Conservation (phyloP, 2,113 vertebrate genomes). For the Nothobranchius furzeri region DNA sequence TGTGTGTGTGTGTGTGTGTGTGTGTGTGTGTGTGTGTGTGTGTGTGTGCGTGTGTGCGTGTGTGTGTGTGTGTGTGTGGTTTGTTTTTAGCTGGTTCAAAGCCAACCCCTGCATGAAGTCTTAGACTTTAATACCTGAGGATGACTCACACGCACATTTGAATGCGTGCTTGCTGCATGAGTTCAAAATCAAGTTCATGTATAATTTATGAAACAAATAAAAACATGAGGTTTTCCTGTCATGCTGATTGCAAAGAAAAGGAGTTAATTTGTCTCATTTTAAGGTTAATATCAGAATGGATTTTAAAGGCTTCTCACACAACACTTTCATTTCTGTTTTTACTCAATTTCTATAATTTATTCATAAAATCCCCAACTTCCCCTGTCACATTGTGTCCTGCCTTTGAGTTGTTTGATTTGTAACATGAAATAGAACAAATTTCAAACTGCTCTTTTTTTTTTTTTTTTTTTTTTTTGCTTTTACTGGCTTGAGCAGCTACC, state of each 20-base stretch:
- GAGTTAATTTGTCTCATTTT: neutral
- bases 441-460: too few species aligned
- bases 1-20: too few species aligned
- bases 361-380: too few species aligned
- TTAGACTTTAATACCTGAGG: conserved; percentile 31
- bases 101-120: conserved; percentile 26
- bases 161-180: conserved; percentile 5
- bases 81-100: conserved; percentile 48
- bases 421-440: too few species aligned
- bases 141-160: conserved; percentile 10
- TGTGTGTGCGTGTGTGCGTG: too few species aligned
- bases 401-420: too few species aligned
- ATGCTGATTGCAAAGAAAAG: conserved; percentile 6
- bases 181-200: conserved; percentile 4
- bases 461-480: too few species aligned
- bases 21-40: too few species aligned
- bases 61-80: neutral
- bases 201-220: neutral
- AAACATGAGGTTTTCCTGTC: conserved; percentile 1
- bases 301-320: neutral
- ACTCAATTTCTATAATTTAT: too few species aligned
- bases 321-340: too few species aligned
- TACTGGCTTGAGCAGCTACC: too few species aligned
- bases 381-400: too few species aligned
- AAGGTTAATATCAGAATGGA: neutral